phyloP scores from a whole-genome alignment of 2,797 vertebrate genomes.

The Leucoraja ocellata region DNA sequence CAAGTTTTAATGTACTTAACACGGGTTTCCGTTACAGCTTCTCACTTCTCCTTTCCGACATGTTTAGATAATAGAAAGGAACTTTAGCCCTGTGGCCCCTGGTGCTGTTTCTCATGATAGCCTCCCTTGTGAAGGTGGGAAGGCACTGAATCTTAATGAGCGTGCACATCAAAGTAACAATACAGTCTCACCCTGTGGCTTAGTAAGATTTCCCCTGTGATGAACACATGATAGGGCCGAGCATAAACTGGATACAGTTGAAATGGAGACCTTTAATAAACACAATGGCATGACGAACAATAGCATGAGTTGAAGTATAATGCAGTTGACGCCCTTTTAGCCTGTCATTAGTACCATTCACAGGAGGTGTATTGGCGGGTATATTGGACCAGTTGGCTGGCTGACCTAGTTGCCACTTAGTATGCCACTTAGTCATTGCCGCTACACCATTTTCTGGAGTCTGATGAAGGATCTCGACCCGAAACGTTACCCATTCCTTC shows the following conservation, averaged over 20 bases:
- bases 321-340: neutral
- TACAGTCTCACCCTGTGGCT: neutral
- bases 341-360: neutral
- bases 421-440: no score
- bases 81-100: neutral
- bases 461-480: no score
- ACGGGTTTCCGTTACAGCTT: neutral
- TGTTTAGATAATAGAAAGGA: neutral
- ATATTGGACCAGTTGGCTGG: no score
- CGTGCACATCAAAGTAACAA: conserved; percentile 18
- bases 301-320: neutral
- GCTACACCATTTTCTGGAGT: no score
- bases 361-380: no score
- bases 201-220: conserved; percentile 24
- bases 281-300: neutral
- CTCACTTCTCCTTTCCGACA: neutral
- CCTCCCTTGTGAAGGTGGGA: neutral
- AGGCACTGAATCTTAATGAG: neutral
- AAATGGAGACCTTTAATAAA: conserved; percentile 22
- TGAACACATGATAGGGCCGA: neutral
- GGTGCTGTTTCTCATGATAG: neutral
- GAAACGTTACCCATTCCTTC: no score
- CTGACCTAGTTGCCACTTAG: neutral
- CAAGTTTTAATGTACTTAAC: neutral
- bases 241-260: conserved; percentile 15